Percentiles rank a stretch among this genome's conserved stretches.
Evolutionary conservation across 2,797 vertebrate species (phyloP).

Genomic region (Paramormyrops hopkinsi): DNA sequence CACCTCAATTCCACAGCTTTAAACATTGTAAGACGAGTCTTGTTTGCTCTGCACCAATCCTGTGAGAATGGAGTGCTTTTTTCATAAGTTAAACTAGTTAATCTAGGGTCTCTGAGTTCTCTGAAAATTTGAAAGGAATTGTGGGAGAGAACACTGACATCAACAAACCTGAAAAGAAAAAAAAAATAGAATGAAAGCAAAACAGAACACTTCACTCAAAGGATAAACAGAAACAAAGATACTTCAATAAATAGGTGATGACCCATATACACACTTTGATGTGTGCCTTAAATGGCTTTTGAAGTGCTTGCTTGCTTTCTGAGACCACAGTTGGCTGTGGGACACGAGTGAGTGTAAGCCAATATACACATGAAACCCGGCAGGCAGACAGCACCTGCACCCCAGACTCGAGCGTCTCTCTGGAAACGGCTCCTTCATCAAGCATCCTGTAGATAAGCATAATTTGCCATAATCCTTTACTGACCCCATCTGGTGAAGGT

Average conservation of each 20-base stretch:
- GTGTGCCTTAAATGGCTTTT: conserved; percentile 43
- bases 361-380: conserved; percentile 51
- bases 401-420: conserved; percentile 24
- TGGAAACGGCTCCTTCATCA: conserved; percentile 25
- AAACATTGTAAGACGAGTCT: not conserved
- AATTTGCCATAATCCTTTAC: conserved; percentile 44
- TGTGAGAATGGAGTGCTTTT: not conserved
- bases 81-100: not conserved
- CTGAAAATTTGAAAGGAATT: conserved; percentile 4
- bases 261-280: conserved; percentile 48
- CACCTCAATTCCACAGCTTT: not conserved
- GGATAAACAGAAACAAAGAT: conserved; percentile 22
- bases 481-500: conserved; percentile 59
- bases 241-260: conserved; percentile 31
- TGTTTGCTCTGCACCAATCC: not conserved
- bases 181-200: conserved; percentile 2
- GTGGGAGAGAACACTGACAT: conserved; percentile 1
- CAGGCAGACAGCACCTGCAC: conserved; percentile 26
- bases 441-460: conserved; percentile 8
- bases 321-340: conserved; percentile 40
- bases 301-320: conserved; percentile 51
- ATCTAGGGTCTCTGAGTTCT: not conserved
- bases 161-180: not conserved
- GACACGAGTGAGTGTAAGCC: conserved; percentile 35
- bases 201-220: conserved; percentile 20